These are phyloP conservation scores for Stigmatopora nigra DNA, from an alignment of 2,113 vertebrate genomes.

Conservation along the genomic window DNA sequence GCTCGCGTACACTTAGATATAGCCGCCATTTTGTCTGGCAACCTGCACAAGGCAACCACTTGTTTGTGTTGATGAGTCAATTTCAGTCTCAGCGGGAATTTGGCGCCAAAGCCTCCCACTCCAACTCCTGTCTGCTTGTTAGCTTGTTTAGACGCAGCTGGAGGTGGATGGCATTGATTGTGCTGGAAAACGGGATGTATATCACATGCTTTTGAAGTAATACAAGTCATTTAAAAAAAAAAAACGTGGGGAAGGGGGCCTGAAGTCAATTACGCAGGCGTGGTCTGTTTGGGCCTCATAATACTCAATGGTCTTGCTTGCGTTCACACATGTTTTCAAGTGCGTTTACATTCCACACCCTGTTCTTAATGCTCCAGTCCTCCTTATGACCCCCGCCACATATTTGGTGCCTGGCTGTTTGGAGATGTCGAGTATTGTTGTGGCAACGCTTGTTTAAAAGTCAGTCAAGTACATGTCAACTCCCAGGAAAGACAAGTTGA, in stretches of 20 bases:
- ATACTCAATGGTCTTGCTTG: constrained; percentile 1
- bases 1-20: neutral
- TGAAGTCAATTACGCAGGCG: constrained; percentile 11
- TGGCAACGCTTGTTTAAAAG: constrained; percentile 42
- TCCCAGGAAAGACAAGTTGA: neutral
- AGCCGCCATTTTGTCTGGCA: constrained; percentile 1
- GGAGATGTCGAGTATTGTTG: constrained; percentile 49
- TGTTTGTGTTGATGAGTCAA: constrained; percentile 43
- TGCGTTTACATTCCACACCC: constrained; percentile 55
- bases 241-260: neutral
- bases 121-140: constrained; percentile 19
- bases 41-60: constrained; percentile 23
- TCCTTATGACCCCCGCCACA: constrained; percentile 42
- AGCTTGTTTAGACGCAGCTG: neutral
- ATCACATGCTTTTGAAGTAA: constrained; percentile 4
- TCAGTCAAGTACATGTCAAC: constrained; percentile 30
- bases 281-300: constrained; percentile 10
- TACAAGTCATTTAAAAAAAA: constrained; percentile 3
- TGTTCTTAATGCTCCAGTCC: constrained; percentile 43
- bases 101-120: constrained; percentile 25
- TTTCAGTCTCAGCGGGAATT: constrained; percentile 42
- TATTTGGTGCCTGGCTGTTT: constrained; percentile 54
- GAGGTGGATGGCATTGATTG: neutral
- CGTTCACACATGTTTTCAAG: constrained; percentile 32
- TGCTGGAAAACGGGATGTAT: neutral